Evolutionary conservation across 2,888 invertebrate species (phyloP).

Genomic region (Meandrusa payeni): DNA sequence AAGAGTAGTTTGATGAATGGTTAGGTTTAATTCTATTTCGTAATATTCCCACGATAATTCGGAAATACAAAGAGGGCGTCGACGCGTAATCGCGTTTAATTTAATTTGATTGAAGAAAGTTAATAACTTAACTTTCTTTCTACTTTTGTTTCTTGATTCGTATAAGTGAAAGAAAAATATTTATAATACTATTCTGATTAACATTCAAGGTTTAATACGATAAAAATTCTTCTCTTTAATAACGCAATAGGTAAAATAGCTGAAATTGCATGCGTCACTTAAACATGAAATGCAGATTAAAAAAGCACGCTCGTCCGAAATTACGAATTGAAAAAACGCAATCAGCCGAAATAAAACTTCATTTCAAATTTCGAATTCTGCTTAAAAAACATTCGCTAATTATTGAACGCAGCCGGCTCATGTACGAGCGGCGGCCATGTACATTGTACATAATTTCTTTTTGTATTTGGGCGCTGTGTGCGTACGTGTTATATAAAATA

Average conservation of each 20-base stretch:
- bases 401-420: constrained; percentile 59
- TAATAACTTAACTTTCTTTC: too few species aligned
- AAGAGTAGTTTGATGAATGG: too few species aligned
- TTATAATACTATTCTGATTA: too few species aligned
- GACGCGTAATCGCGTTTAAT: too few species aligned
- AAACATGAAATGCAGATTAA: constrained; percentile 33
- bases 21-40: too few species aligned
- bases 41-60: too few species aligned
- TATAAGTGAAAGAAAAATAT: too few species aligned
- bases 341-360: constrained; percentile 66
- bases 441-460: constrained; percentile 39
- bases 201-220: neutral
- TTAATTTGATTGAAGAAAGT: too few species aligned
- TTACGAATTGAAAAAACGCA: constrained; percentile 58
- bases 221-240: constrained; percentile 27
- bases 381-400: constrained; percentile 76
- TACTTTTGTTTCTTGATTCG: too few species aligned
- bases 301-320: constrained; percentile 42
- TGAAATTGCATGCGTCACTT: constrained; percentile 36
- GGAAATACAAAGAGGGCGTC: too few species aligned
- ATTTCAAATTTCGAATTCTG: constrained; percentile 71
- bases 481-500: constrained; percentile 61
- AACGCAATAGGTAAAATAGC: constrained; percentile 38
- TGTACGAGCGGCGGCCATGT: constrained; percentile 39
- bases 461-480: constrained; percentile 37